These are phyloP conservation scores for Pseudococcus jackbeardsleyi DNA, from an alignment of 2,888 invertebrate genomes.

Conservation along the genomic window DNA sequence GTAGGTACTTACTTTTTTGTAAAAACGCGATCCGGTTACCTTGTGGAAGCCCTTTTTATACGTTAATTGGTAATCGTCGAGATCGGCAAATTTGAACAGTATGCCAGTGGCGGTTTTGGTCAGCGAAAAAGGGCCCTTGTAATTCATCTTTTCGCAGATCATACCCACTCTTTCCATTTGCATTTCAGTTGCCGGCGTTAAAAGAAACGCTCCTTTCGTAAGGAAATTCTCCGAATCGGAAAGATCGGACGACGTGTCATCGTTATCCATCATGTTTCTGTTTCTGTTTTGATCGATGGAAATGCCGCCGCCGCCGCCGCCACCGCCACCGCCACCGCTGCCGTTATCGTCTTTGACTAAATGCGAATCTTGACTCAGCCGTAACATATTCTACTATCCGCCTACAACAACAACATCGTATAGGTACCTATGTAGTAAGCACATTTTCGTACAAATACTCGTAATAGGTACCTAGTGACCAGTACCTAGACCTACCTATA, in stretches of 20 bases:
- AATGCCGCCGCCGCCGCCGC: no score
- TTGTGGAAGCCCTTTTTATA: slow-evolving; percentile 90
- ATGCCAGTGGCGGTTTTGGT: slow-evolving; percentile 91
- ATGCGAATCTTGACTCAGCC: slow-evolving; percentile 33
- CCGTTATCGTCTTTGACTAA: slow-evolving; percentile 42
- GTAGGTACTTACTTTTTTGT: slow-evolving; percentile 79
- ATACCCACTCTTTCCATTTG: slow-evolving; percentile 88
- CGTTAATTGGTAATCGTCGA: slow-evolving; percentile 88
- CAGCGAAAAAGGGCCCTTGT: slow-evolving; percentile 86
- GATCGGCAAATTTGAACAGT: slow-evolving; percentile 88
- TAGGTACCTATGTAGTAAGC: not conserved
- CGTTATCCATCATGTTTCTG: slow-evolving; percentile 72
- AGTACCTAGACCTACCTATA: no score
- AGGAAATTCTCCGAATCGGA: slow-evolving; percentile 83
- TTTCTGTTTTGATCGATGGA: slow-evolving; percentile 7
- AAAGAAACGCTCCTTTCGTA: slow-evolving; percentile 79
- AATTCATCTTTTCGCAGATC: slow-evolving; percentile 90
- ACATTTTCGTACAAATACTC: no score
- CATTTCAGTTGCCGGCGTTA: slow-evolving; percentile 88
- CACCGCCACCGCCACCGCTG: no score
- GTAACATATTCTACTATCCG: not conserved
- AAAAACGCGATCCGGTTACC: slow-evolving; percentile 86
- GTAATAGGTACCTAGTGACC: no score
- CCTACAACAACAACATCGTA: not conserved
- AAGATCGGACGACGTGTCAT: slow-evolving; percentile 85